Evolutionary conservation across 2,113 vertebrate species (phyloP).

Genomic region (Tragelaphus imberbis): DNA sequence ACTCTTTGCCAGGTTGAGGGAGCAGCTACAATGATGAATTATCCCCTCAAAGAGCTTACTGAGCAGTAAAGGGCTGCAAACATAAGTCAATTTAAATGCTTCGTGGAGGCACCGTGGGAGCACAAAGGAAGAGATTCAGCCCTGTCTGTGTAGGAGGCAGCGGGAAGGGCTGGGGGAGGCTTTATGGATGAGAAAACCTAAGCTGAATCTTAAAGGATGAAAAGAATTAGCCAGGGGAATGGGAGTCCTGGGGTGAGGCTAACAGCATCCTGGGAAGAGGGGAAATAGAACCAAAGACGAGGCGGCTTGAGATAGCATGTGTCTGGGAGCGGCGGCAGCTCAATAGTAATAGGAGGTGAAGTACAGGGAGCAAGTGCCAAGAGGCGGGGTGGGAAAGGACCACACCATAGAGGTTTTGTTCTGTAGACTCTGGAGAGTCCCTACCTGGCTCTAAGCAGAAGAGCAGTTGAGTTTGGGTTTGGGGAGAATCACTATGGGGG

Average conservation of each 20-base stretch:
- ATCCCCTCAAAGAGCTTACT: neutral
- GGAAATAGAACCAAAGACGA: neutral
- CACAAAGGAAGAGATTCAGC: neutral
- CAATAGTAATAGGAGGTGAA: neutral
- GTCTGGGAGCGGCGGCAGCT: neutral
- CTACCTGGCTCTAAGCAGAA: neutral
- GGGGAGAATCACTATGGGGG: neutral
- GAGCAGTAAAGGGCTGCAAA: neutral
- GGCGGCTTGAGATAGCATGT: neutral
- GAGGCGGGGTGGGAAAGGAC: neutral
- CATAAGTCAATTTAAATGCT: neutral
- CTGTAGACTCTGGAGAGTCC: neutral
- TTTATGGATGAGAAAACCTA: constrained; percentile 18
- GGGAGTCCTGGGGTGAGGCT: neutral
- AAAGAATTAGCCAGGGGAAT: neutral
- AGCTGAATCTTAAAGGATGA: neutral
- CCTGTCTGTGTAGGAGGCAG: neutral
- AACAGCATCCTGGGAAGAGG: neutral
- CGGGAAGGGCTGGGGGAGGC: neutral
- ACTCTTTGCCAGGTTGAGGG: neutral
- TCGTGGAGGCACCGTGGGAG: neutral
- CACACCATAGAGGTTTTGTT: neutral
- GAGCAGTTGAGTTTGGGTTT: neutral
- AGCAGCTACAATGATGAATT: neutral
- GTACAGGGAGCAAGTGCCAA: neutral